These are phyloP conservation scores for Archips crataeganus DNA, from an alignment of 2,888 invertebrate genomes.

Conservation along the genomic window DNA sequence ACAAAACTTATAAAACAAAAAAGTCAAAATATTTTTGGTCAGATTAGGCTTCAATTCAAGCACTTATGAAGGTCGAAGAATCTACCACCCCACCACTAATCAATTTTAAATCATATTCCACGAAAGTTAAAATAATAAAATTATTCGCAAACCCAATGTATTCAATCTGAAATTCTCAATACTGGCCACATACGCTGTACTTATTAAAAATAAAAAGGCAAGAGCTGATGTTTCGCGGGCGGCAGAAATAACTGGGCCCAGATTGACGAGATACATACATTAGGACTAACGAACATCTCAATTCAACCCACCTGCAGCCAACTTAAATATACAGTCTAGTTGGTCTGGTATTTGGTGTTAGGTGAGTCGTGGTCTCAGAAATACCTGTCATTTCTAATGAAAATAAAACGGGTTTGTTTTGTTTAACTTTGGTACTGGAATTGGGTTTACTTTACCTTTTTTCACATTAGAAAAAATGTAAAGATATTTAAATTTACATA, in stretches of 20 bases:
- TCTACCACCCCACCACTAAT: too few species aligned
- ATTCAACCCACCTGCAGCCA: slow-evolving; percentile 61
- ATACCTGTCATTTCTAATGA: neutral
- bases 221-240: slow-evolving; percentile 52
- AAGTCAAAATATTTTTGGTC: too few species aligned
- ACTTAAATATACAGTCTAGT: slow-evolving; percentile 52
- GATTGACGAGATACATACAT: slow-evolving; percentile 66
- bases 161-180: slow-evolving; percentile 1
- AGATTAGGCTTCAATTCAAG: too few species aligned
- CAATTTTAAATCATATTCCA: too few species aligned
- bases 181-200: slow-evolving; percentile 34
- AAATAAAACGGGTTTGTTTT: neutral
- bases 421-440: neutral
- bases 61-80: too few species aligned
- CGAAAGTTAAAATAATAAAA: neutral
- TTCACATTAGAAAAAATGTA: neutral
- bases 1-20: too few species aligned
- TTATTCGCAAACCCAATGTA: neutral
- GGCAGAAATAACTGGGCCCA: slow-evolving; percentile 57
- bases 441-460: too few species aligned
- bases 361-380: slow-evolving; percentile 29
- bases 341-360: slow-evolving; percentile 48
- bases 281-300: slow-evolving; percentile 66
- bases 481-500: too few species aligned
- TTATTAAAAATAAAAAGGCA: slow-evolving; percentile 40